Evolutionary conservation across 1,140 invertebrate species (phyloP), one percentile per base, ranked within the genome.

Genomic region (Ceratina australensis): DNA sequence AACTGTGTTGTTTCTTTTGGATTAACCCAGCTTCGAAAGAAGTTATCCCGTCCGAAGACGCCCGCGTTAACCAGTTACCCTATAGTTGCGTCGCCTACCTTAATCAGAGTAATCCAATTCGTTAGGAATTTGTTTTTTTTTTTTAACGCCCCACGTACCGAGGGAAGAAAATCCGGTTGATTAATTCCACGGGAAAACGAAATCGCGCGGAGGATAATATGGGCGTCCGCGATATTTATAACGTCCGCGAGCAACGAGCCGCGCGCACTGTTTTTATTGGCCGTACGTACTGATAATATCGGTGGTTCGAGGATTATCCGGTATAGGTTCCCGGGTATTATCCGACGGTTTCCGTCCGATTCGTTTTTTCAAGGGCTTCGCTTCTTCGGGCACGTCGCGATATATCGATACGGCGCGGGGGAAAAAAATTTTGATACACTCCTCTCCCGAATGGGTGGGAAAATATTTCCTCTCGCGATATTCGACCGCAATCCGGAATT

Each of bases 271-370:
- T 56, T 67, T 60, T 75, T 56, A 67, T 61, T 28, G 42, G 56
- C 16, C 42, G 74, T 16, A 69, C 80, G 64, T 71, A 61, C 68
- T 33, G 79, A 81, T 81, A 57, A 78, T 61, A 82, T 59, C 61
- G 42, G 4, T 54, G 49, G 49, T 77, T 49, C 63, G 61, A 67
- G 66, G 79, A 82, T 82, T 81, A 82, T 72, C 59, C 69, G 52
- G 78, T 71, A 78, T 73, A 71, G 72, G 65, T 60, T 65, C n/a
- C n/a, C 56, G 16, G 26, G 65, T 54, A 65, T 65, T 61, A 80
- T 80, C 50, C 80, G 63, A 24, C 67, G 64, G 49, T 49, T 78
- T 49, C 22, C n/a, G 18, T 59, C 22, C 42, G 33, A 57, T 33
- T 33, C 52, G 24, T 67, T 54, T 67, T 57, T 69, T 69, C 67